A percentile compares a stretch with the other conserved stretches of the same genome.
phyloP scores from a whole-genome alignment of 1,140 invertebrate genomes.

The Halesus radiatus region DNA sequence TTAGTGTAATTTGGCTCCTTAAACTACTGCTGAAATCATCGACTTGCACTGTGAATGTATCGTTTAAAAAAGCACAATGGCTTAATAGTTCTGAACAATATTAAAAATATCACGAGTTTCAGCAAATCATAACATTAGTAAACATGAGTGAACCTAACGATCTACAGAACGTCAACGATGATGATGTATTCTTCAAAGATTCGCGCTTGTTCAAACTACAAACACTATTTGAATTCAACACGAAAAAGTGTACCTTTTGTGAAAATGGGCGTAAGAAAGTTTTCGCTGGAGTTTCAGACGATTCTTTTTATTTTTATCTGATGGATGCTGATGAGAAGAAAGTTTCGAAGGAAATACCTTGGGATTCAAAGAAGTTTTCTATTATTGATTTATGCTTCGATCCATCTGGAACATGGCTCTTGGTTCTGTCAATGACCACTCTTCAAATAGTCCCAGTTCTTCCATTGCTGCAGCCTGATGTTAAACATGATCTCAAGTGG shows the following conservation, averaged over 20 bases:
- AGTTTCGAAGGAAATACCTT: conserved; percentile 66
- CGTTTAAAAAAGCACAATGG: too few relatives aligned
- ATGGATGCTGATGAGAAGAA: conserved; percentile 64
- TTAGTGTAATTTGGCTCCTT: too few relatives aligned
- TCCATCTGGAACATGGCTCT: conserved; percentile 74
- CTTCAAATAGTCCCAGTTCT: conserved; percentile 43
- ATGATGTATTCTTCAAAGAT: conserved; percentile 37
- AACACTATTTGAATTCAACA: conserved; percentile 40
- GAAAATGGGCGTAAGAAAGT: conserved; percentile 45
- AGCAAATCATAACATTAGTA: background rate
- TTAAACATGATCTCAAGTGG: conserved; percentile 42
- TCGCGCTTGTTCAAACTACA: conserved; percentile 45
- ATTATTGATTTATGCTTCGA: conserved; percentile 77
- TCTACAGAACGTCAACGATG: background rate
- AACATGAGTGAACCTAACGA: conserved; percentile 26
- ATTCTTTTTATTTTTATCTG: conserved; percentile 33
- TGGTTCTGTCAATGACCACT: conserved; percentile 62
- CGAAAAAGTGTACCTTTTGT: conserved; percentile 45
- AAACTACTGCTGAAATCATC: too few relatives aligned
- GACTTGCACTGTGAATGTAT: too few relatives aligned
- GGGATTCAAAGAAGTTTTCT: conserved; percentile 69
- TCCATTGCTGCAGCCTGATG: conserved; percentile 35
- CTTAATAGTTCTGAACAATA: too few relatives aligned
- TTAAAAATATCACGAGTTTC: too few relatives aligned
- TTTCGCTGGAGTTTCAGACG: conserved; percentile 42